Evolutionary conservation across 2,797 vertebrate species (phyloP), one percentile per base, ranked within the genome.

Genomic region (Borostomias antarcticus): DNA sequence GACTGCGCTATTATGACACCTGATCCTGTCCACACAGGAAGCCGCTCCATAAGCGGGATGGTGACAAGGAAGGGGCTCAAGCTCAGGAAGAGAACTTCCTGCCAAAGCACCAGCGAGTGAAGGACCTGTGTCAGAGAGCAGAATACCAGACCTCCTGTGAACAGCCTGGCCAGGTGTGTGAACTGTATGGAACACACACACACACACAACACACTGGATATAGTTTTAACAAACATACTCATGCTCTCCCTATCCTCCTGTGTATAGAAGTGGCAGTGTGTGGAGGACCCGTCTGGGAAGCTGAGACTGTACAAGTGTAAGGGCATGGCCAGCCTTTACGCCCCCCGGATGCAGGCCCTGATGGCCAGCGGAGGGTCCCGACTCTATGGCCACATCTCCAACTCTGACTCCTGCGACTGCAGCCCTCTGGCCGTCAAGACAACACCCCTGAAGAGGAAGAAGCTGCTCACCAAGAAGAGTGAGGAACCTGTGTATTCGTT

Each of bases 61-160:
- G 90, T 33, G 94, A 93, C 58, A 97, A 95, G 80, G 91, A 94
- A 76, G 91, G 94, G 26, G 92, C 92, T 11, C 96, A 96, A 25
- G 92, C 92, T 11, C 96, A 96, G 70, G 96, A 96, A 85, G 95
- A 96, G 90, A 99, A 99, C 79, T 96, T 96, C 75, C 90, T 99
- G 81, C 97, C 97, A 68, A 98, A 95, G 85, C 94, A 96, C 79
- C 95, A 97, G 84, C 93, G 95, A 1, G 95, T 98, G 68, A 95
- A 93, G 85, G 96, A 98, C 77, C 85, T 99, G 66, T 99, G 97
- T 81, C 96, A 97, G 91, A 91, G 93, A 58, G 92, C 93, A 0
- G 96, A 98, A 73, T 98, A 97, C 85, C 95, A 98, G 89, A 97
- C 95, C 0, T 92, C 96, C 13, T 99, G 96, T 52, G 94, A 96